Conservation (phyloP, 2,113 vertebrate genomes). For the Amphiprion ocellaris region DNA sequence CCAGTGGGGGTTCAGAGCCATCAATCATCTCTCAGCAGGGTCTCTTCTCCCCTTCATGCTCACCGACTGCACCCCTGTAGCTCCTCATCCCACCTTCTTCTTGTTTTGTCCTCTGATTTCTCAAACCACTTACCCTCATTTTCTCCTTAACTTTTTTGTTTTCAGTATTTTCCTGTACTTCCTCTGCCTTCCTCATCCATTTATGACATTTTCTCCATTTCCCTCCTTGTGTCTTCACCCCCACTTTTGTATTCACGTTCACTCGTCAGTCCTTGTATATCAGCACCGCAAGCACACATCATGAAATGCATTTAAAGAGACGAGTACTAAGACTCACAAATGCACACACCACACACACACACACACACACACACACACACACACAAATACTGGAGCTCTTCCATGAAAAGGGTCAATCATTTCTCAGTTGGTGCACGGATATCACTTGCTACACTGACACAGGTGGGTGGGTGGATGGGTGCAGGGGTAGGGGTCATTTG, state of each 20-base stretch:
- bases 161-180: neutral
- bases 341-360: neutral
- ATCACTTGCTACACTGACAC: slow-evolving; percentile 64
- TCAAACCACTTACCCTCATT: neutral
- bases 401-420: slow-evolving; percentile 61
- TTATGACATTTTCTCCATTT: neutral
- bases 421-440: slow-evolving; percentile 48
- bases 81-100: slow-evolving; percentile 5
- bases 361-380: neutral
- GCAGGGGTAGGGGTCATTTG: neutral
- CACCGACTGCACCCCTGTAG: neutral
- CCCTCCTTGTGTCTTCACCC: slow-evolving; percentile 45
- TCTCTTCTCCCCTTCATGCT: slow-evolving; percentile 33
- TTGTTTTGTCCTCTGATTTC: slow-evolving; percentile 26
- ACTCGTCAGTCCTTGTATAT: slow-evolving; percentile 33
- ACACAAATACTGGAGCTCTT: neutral
- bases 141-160: neutral
- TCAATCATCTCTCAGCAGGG: slow-evolving; percentile 58
- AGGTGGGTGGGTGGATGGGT: slow-evolving; percentile 42
- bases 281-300: slow-evolving; percentile 9
- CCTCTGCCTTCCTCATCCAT: neutral
- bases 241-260: neutral
- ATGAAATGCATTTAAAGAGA: slow-evolving; percentile 32
- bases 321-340: slow-evolving; percentile 16
- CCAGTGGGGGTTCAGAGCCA: slow-evolving; percentile 28